Evolutionary conservation across 2,888 invertebrate species (phyloP), one percentile per base, ranked within the genome.

Genomic region (Hirtodrosophila cameraria): DNA sequence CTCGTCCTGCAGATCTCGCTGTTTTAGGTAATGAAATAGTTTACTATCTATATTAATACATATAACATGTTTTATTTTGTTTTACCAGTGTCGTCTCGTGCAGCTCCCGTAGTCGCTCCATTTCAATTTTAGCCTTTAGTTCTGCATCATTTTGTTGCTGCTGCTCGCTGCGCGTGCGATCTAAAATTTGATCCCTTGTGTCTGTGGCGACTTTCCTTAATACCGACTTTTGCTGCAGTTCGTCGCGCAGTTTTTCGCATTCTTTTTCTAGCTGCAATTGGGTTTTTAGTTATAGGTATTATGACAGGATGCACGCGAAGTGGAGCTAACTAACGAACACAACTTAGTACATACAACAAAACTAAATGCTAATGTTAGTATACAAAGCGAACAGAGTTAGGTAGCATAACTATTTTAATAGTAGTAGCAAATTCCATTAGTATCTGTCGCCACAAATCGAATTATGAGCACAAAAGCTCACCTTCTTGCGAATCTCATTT

Each of bases 141-240:
- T 88, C 86, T 18, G 75, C 78, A 39, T 81, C 82, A 8, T 88
- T 79, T 72, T 90, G 88, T 12, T 88, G 84, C 36, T 90, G 93
- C n/a, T 93, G 91, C 74, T 94, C 94, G 48, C 92, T 92, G 23
- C 93, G 91, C 7, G 93, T 92, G 50, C 92, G 92, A 30, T 91
- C 91, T 33, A 94, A 80, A 9, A 94, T 88, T 41, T 91, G 91
- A 75, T 94, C 93, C 48, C 94, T 88, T n/a, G 92, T 92, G 50
- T 92, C 92, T 0, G 88, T 8, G 91, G 91, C 30, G 87, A 90
- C 72, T 91, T 82, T 61, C 69, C 82, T 45, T 61, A 86, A 35
- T 53, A 75, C 31, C 39, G 52, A 57, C 9, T 63, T 81, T 62
- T 86, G 77, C 8, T 85, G 86, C 8, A 79, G 65, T n/a, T 90